Percentiles rank a stretch among this genome's conserved stretches.
These are phyloP conservation scores for Colius striatus DNA, from an alignment of 2,113 vertebrate species.

Conservation along the genomic window DNA sequence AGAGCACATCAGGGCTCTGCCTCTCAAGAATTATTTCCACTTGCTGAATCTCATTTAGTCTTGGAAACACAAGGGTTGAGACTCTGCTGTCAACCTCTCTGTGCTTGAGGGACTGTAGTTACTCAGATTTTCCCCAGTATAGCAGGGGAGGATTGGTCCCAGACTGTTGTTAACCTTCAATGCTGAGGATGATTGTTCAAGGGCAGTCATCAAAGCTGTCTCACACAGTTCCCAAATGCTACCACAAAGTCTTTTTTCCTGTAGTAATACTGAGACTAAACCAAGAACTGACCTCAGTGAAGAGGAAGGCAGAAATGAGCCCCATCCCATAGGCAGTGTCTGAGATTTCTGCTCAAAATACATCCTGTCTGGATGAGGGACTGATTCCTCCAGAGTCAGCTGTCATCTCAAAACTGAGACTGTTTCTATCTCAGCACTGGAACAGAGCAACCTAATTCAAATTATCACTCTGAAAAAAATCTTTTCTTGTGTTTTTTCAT, in stretches of 20 bases:
- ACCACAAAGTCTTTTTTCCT: not conserved
- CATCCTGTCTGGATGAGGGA: not conserved
- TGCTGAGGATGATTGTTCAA: not conserved
- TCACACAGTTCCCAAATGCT: not conserved
- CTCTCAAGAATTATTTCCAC: constrained; percentile 31
- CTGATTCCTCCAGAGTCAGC: not conserved
- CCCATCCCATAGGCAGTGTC: fast-evolving
- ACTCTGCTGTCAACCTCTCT: not conserved
- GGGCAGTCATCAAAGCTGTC: not conserved
- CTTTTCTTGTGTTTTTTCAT: not conserved
- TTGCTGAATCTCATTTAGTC: constrained; percentile 35
- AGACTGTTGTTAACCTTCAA: not conserved
- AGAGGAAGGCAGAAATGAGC: not conserved
- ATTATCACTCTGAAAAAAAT: not conserved
- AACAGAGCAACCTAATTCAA: not conserved
- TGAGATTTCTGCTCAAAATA: not conserved
- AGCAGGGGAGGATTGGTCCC: not conserved
- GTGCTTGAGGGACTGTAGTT: not conserved
- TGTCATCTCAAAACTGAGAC: not conserved
- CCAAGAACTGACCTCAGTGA: not conserved
- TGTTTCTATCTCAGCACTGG: not conserved
- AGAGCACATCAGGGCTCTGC: constrained; percentile 26
- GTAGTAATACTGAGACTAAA: not conserved
- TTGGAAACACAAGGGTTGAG: not conserved
- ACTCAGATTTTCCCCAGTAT: not conserved